These are phyloP conservation scores for Hypotaenidia philippensis DNA, from an alignment of 2,797 vertebrate genomes.

Conservation along the genomic window DNA sequence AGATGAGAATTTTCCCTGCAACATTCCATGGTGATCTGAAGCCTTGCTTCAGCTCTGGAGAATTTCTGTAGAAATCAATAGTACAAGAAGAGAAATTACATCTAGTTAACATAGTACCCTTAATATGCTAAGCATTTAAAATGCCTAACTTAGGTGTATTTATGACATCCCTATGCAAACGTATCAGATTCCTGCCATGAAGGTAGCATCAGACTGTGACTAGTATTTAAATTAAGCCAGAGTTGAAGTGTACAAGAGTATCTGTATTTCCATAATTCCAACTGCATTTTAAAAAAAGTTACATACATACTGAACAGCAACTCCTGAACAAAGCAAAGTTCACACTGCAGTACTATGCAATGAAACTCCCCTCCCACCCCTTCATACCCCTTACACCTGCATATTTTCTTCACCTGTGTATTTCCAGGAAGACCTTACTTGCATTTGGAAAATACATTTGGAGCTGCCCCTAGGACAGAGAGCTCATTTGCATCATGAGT, in stretches of 20 bases:
- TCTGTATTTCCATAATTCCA: too few species aligned
- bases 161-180: neutral
- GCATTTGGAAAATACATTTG: too few species aligned
- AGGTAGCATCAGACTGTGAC: neutral
- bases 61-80: neutral
- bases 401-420: too few species aligned
- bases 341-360: too few species aligned
- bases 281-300: too few species aligned
- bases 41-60: neutral
- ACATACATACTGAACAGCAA: too few species aligned
- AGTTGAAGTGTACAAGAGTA: too few species aligned
- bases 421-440: too few species aligned
- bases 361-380: too few species aligned
- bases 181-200: neutral
- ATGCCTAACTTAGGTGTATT: neutral
- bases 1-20: neutral
- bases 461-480: neutral
- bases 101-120: neutral
- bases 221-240: neutral
- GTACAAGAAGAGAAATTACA: neutral
- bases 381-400: too few species aligned
- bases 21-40: neutral
- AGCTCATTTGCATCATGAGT: neutral
- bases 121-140: neutral
- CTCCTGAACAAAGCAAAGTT: too few species aligned